Percentiles rank a stretch among this genome's conserved stretches.
phyloP scores from a whole-genome alignment of 2,113 vertebrate genomes.

The Cochlearius cochlearius region DNA sequence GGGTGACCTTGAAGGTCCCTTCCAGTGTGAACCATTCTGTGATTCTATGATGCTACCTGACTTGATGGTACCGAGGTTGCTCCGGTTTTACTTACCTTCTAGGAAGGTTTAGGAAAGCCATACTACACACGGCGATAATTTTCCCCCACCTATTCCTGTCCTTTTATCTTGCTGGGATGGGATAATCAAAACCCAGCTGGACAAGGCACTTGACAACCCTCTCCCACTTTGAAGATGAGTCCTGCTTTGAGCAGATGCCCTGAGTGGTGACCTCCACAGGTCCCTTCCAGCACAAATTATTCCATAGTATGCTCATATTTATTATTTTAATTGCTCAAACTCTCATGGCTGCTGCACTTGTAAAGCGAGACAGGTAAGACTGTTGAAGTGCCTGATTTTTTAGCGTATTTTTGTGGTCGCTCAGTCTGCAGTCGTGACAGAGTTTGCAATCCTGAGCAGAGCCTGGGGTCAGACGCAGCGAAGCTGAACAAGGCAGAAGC shows the following conservation, averaged over 20 bases:
- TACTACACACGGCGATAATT: neutral
- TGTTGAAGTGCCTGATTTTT: neutral
- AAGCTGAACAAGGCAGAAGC: neutral
- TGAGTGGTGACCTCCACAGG: neutral
- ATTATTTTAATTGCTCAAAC: neutral
- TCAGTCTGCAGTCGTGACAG: accelerated
- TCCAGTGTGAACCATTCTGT: too few relatives aligned
- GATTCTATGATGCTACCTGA: too few relatives aligned
- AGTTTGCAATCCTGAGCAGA: neutral
- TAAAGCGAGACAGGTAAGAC: neutral
- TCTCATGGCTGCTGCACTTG: neutral
- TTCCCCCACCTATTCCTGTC: neutral
- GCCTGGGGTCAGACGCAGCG: neutral
- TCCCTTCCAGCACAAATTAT: neutral
- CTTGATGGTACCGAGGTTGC: neutral
- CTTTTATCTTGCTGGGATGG: neutral
- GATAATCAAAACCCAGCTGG: neutral
- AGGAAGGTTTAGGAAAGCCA: neutral
- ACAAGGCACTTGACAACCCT: accelerated
- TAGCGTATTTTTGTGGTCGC: neutral
- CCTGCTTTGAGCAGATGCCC: neutral
- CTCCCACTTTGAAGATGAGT: neutral
- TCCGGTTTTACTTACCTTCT: neutral
- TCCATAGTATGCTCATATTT: neutral
- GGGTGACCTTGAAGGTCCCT: accelerated